Base-by-base conservation (phyloP, 2,888 invertebrate genomes). In the Lampropteryx suffumata region DNA sequence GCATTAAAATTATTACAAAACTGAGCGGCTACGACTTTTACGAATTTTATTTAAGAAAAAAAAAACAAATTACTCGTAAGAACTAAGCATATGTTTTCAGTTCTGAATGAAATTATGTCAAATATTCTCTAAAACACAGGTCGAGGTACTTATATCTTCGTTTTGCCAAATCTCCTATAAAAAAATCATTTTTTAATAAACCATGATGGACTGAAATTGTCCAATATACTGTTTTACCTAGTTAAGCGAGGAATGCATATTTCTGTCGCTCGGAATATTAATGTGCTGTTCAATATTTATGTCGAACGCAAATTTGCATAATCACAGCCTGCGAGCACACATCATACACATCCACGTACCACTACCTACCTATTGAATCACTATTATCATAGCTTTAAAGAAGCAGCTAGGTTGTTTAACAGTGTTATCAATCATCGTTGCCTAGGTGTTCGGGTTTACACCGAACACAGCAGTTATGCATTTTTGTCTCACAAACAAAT, bases 241-340 rank as follows among this genome's bases (percentile, higher is more conserved):
- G 78, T 82, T 77, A 81, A 84, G 73, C 81, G 82, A 82, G 79
- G 84, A 83, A 83, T 83, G 83, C 83, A 84, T 80, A 82, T 84
- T 82, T 80, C 84, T 84, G 84, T 79, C 84, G 81, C 76, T 73
- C 78, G 74, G 89, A 88, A 90, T 89, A 89, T 89, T 89, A 89
- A 90, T 89, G 88, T 70, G 65, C 79, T 83, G 85, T 84, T 89
- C 84, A 88, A 89, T 89, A 90, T 90, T 90, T 90, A 90, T 88
- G 88, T 79, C 80, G 84, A 75, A 76, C 74, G 76, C 82, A 84
- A 83, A 89, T 90, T 89, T 90, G 84, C 89, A 90, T 89, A 89
- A 90, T 90, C 89, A 88, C 84, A 69, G 80, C 71, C 83, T 73
- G 79, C 71, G 82, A 77, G 79, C 79, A 76, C 79, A n/a, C n/a